Evolutionary conservation across 2,888 invertebrate species (phyloP), one percentile per base, ranked within the genome.

Genomic region (Diadegma fenestrale): DNA sequence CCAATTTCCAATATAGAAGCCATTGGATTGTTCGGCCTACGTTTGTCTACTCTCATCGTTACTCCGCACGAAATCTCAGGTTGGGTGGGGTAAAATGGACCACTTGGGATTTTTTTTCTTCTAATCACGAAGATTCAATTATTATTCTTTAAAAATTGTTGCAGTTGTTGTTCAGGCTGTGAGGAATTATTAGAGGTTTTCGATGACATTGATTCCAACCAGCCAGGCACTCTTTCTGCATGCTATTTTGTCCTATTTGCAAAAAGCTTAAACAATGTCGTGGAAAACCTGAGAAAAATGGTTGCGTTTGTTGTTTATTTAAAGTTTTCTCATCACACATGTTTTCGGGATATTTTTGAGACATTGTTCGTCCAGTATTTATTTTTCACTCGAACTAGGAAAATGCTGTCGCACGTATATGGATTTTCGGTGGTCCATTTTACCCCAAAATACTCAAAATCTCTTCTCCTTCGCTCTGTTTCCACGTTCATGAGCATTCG

Each of bases 21-120:
- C 54, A 80, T 80, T 71, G 80, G 80, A 84, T 84, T 80, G 71
- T 76, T 48, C 45, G 41, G 45, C 64, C 45, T 83, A 69, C 61
- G 51, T 79, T 80, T 76, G 41, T 51, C n/a, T 26, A 22, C 43
- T 43, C 7, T 22, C 51, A 48, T 48, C 19, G 7, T 30, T 37
- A 8, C 33, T 26, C 1, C 22, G 43, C 19, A 48, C 48, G 37
- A 41, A 37, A 76, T 51, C 19, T 12, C 17, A 63, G 26, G 51
- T 6, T 26, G 0, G 10, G 41, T 14, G 30, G 61, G 45, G 61
- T 30, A 45, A 43, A 45, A 63, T 63, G 61, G 43, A 61, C 14
- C 61, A 63, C 45, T n/a, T 4, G 0, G 0, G 22, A 26, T 26
- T 58, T 22, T 54, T 54, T 22, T 51, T 51, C n/a, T 30, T 14